Evolutionary conservation across 64 coral and sea anemone genomes (phyloP), one percentile per base, ranked within the genome.

Genomic region (Porites lutea): DNA sequence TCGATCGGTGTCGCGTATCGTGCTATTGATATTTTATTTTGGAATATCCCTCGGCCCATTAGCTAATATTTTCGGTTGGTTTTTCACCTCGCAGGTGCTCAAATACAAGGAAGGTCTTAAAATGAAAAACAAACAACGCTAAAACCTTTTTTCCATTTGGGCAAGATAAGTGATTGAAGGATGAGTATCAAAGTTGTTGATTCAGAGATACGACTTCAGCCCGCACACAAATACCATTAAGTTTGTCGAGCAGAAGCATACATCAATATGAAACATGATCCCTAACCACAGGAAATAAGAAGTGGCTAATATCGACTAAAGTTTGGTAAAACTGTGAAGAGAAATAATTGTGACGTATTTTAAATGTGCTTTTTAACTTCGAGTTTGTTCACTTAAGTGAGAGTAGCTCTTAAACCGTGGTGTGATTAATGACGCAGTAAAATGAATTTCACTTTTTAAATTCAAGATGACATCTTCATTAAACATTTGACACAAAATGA

Each of bases 1-100:
- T 83, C 51, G 19, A 83, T 50, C 44, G 18, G 45, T 83, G 68
- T 83, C 81, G 8, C 16, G 22, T 83, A 65, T 83, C 81, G 61
- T 21, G 45, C 62, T 83, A 63, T 6, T 83, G 61, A 83, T 48
- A 44, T 52, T 37, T 37, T 37, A 37, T 37, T 37, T 13, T 76
- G 47, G 15, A 49, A 76, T 46, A 51, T 76, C 49, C 46, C 61
- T 75, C 16, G 7, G 7, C 4, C 61, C 81, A 83, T 83, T 83
- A 83, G 81, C 81, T 83, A 83, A 83, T 83, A 83, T 83, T 83
- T 67, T 83, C 61, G 62, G 81, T 67, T 82, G 79, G 81, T 83
- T 83, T 83, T 68, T 66, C 59, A 83, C 14, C 45, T 18, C 45
- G 81, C 81, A 83, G 81, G 81, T 83, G 81, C 60, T 67, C 14